Base-by-base conservation (phyloP, 2,888 invertebrate genomes). In the Sminthurinus aureus region DNA sequence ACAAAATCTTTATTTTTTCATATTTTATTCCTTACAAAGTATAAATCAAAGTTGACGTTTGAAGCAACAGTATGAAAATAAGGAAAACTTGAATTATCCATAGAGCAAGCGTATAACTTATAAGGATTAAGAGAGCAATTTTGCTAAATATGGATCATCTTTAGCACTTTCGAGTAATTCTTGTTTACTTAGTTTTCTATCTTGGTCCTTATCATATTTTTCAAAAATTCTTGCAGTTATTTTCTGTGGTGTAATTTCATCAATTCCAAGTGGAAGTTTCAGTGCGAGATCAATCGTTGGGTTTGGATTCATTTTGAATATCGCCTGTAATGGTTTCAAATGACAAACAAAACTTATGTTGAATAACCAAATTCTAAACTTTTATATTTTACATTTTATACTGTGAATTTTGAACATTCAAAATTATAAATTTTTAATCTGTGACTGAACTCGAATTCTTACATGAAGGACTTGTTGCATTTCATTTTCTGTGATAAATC, bases 281-380 rank as follows among this genome's bases (percentile, higher is more conserved):
- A 82, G n/a, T 26, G 75, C 15, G 11, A 82, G 52, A 69, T 82
- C 24, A 50, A 77, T 51, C 12, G 82, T 69, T 22, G 82, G 82
- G 77, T 82, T 82, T 12, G 82, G 82, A 82, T 76, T 22, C 38
- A 82, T 77, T 52, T 82, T 82, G 69, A 82, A 82, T 9, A 82
- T 76, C 9, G 82, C 22, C 82, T 82, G 26, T 11, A 81, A 75
- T 20, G 9, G 18, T 24, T 58, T 74, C 75, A 58, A 75, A 67
- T 15, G 64, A 64, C 66, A 22, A 4, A n/a, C n/a, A n/a, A n/a
- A n/a, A n/a, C n/a, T n/a, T 8, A 8, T 69, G n/a, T 18, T n/a
- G n/a, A n/a, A n/a, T n/a, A n/a, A n/a, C n/a, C n/a, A n/a, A n/a
- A n/a, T n/a, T n/a, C n/a, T n/a, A n/a, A n/a, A n/a, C n/a, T n/a